Conservation (phyloP, 2,888 invertebrate genomes). For the Athalia cordata region DNA sequence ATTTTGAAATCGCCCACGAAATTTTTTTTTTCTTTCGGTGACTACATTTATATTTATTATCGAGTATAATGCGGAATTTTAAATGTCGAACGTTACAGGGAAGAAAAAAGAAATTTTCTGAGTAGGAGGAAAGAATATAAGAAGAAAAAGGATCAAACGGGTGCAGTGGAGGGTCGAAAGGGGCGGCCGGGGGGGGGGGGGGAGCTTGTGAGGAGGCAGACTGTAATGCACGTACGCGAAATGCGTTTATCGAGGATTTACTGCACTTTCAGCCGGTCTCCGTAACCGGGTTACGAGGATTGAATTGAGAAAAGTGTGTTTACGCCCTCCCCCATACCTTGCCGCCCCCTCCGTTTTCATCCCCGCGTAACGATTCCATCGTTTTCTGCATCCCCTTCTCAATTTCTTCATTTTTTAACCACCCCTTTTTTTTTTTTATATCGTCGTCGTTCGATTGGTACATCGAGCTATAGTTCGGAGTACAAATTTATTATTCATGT, state of each 20-base stretch:
- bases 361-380: too few relatives aligned
- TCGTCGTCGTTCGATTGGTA: too few relatives aligned
- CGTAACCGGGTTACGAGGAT: conserved; percentile 28
- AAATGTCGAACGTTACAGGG: too few relatives aligned
- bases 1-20: too few relatives aligned
- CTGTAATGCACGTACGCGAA: conserved; percentile 12
- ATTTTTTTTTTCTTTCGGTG: too few relatives aligned
- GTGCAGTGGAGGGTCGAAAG: background rate
- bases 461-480: too few relatives aligned
- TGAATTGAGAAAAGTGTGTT: conserved; percentile 39
- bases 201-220: background rate
- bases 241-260: conserved; percentile 37
- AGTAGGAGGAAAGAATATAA: too few relatives aligned
- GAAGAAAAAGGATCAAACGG: too few relatives aligned
- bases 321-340: background rate
- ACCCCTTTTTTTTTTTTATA: background rate
- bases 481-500: too few relatives aligned
- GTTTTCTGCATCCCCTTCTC: background rate
- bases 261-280: conserved; percentile 25
- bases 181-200: background rate
- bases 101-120: too few relatives aligned
- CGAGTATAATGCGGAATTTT: too few relatives aligned
- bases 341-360: background rate
- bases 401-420: background rate
- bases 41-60: too few relatives aligned